Evolutionary conservation across 1,140 invertebrate genomes (phyloP).

Genomic region (Cydia fagiglandana): DNA sequence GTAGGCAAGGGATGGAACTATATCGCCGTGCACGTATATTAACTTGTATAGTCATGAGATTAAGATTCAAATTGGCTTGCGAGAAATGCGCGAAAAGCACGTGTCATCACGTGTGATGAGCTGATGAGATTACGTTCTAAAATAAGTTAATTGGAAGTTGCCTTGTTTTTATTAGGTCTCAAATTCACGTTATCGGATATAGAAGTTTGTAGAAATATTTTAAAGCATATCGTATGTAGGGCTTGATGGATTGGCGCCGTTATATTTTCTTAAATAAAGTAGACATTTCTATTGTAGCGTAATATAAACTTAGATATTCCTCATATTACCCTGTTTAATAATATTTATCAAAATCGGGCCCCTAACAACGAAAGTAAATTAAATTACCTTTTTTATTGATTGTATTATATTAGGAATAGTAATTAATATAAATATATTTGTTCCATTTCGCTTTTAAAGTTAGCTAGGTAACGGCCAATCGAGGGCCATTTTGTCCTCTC

Average conservation of each 20-base stretch:
- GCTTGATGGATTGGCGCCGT: conserved; percentile 56
- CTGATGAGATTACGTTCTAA: conserved; percentile 23
- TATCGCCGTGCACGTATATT: conserved; percentile 1
- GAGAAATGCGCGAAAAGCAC: not conserved
- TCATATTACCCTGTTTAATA: conserved; percentile 39
- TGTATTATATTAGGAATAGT: conserved; percentile 28
- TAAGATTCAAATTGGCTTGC: not conserved
- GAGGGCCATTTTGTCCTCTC: conserved; percentile 48
- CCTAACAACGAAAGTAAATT: conserved; percentile 40
- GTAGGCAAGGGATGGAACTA: conserved; percentile 38
- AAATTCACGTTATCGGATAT: conserved; percentile 50
- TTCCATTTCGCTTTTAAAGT: conserved; percentile 34
- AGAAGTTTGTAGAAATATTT: conserved; percentile 45
- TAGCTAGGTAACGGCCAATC: conserved; percentile 30
- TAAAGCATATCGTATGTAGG: conserved; percentile 58
- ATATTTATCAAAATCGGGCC: conserved; percentile 36
- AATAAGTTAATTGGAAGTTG: conserved; percentile 51
- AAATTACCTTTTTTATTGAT: conserved; percentile 22
- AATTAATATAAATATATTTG: conserved; percentile 8
- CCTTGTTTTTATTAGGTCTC: conserved; percentile 63
- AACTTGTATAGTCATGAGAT: not conserved
- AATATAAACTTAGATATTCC: conserved; percentile 16
- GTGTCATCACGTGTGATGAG: too few relatives aligned
- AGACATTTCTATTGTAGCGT: conserved; percentile 6
- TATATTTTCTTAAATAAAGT: conserved; percentile 36